Conservation (phyloP, 2,888 invertebrate genomes). For the Nomada ferruginata region DNA sequence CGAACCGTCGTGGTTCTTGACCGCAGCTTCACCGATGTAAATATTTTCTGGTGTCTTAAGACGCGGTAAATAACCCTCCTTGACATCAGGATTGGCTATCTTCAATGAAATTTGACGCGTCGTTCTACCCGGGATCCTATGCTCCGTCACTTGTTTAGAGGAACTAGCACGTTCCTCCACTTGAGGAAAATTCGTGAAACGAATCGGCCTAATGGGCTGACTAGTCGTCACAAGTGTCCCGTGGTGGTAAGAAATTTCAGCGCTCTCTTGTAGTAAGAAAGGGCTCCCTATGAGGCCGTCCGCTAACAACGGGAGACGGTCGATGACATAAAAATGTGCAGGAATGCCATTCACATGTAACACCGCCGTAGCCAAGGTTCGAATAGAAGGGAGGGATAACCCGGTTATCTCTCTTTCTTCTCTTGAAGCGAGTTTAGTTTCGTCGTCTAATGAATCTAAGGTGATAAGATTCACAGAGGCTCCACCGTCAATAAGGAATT, state of each 20-base stretch:
- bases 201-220: background rate
- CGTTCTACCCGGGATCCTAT: background rate
- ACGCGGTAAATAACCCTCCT: background rate
- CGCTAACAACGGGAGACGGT: background rate
- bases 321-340: slow-evolving; percentile 2
- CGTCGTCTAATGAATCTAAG: too few relatives aligned
- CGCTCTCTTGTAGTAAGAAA: slow-evolving; percentile 4
- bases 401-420: too few relatives aligned
- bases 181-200: background rate
- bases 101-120: background rate
- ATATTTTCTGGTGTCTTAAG: background rate
- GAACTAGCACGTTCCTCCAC: background rate
- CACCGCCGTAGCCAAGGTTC: too few relatives aligned
- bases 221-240: background rate
- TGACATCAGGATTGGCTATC: background rate
- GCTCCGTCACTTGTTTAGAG: background rate
- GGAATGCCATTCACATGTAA: too few relatives aligned
- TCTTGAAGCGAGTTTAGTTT: too few relatives aligned
- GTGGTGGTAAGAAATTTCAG: slow-evolving; percentile 14
- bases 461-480: too few relatives aligned
- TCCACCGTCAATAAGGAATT: too few relatives aligned
- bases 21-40: background rate
- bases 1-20: too few relatives aligned
- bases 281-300: slow-evolving; percentile 24
- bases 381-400: too few relatives aligned